A percentile compares a stretch with the other conserved stretches of the same genome.
Conservation (phyloP, 2,797 vertebrate species). For the Myiotriccus ornatus region DNA sequence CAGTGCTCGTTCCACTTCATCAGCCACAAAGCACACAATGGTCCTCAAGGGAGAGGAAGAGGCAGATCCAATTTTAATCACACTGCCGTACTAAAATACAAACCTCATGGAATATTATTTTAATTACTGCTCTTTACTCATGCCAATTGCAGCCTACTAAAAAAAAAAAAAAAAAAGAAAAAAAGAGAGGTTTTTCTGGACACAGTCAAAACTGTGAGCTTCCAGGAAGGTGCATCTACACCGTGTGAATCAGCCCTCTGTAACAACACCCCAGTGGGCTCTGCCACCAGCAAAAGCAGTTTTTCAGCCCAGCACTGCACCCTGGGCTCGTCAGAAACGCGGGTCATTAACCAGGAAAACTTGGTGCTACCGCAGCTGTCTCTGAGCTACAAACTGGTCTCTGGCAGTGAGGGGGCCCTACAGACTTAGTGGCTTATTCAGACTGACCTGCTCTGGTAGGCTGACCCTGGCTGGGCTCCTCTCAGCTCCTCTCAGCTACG, state of each 20-base stretch:
- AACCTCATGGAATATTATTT: constrained; percentile 19
- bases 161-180: not conserved
- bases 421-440: not conserved
- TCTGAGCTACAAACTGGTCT: not conserved
- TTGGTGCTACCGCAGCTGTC: not conserved
- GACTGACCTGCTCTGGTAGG: not conserved
- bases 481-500: not conserved
- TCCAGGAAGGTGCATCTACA: not conserved
- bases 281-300: not conserved
- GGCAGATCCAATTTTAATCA: constrained; percentile 19
- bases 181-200: not conserved
- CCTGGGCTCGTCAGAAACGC: not conserved
- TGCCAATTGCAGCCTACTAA: not conserved
- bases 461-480: not conserved
- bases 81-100: not conserved
- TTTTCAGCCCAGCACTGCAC: not conserved
- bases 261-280: not conserved
- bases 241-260: not conserved
- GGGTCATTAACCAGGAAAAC: constrained; percentile 3
- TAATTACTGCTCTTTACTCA: constrained; percentile 25
- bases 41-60: not conserved
- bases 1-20: constrained; percentile 5
- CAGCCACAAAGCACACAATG: not conserved
- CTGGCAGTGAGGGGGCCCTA: not conserved
- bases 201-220: not conserved